Percentiles rank a stretch among this genome's conserved stretches.
phyloP scores from a whole-genome alignment of 2,888 invertebrate genomes.

The Pristionchus entomophagus region DNA sequence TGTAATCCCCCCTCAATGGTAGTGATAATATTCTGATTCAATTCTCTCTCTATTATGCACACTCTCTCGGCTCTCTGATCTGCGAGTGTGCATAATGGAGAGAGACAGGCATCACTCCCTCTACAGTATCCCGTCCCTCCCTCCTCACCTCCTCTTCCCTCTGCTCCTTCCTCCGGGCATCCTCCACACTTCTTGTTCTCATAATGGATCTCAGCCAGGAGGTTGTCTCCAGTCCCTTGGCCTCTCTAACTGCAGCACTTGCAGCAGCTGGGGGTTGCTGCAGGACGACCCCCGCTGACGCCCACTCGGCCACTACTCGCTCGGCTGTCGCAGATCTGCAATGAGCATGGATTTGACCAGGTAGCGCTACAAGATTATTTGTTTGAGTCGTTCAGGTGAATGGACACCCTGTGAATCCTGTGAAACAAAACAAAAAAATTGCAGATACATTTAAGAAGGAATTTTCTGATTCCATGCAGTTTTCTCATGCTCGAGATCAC shows the following conservation, averaged over 20 bases:
- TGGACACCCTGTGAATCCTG: too few relatives aligned
- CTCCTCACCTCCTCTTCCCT: background rate
- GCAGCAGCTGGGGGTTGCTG: background rate
- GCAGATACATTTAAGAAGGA: too few relatives aligned
- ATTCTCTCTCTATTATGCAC: too few relatives aligned
- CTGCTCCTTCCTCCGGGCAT: background rate
- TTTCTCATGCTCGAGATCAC: too few relatives aligned
- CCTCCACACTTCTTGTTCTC: slow-evolving; percentile 13
- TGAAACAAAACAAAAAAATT: too few relatives aligned
- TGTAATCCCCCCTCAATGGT: background rate
- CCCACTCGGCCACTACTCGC: slow-evolving; percentile 55
- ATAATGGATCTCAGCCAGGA: background rate
- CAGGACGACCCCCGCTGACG: slow-evolving; percentile 27
- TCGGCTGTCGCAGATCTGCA: slow-evolving; percentile 55
- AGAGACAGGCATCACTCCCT: too few relatives aligned
- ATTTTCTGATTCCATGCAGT: too few relatives aligned
- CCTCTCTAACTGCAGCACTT: slow-evolving; percentile 4
- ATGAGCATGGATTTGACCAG: background rate
- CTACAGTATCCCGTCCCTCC: background rate
- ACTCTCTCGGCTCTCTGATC: too few relatives aligned
- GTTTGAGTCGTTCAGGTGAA: too few relatives aligned
- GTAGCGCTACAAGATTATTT: too few relatives aligned
- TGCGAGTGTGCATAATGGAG: too few relatives aligned
- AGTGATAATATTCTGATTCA: too few relatives aligned
- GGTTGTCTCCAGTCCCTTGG: slow-evolving; percentile 51